A percentile compares a stretch with the other conserved stretches of the same genome.
These are phyloP conservation scores for Cotesia typhae DNA, from an alignment of 1,140 invertebrate genomes.

Conservation along the genomic window DNA sequence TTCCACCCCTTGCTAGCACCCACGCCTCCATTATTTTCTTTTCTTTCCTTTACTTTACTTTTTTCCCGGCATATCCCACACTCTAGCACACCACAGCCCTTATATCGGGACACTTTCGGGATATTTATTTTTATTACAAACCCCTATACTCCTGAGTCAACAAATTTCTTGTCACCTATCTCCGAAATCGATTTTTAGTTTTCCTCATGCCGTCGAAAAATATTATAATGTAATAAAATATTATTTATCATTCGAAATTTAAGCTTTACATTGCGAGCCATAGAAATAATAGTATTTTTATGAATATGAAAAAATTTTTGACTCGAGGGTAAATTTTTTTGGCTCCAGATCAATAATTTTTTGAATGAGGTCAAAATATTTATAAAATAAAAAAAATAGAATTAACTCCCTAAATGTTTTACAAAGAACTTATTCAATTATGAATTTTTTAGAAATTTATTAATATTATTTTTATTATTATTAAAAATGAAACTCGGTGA, in stretches of 20 bases:
- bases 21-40: too few species aligned
- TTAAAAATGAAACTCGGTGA: neutral
- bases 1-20: neutral
- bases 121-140: slow-evolving; percentile 58
- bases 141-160: slow-evolving; percentile 52
- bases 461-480: too few species aligned
- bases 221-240: slow-evolving; percentile 42
- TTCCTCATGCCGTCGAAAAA: slow-evolving; percentile 29
- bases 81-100: slow-evolving; percentile 37
- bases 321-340: too few species aligned
- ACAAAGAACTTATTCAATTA: too few species aligned
- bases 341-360: too few species aligned
- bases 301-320: too few species aligned
- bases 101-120: slow-evolving; percentile 32
- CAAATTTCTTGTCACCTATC: slow-evolving; percentile 51
- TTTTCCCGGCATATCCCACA: slow-evolving; percentile 40
- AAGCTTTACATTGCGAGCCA: too few species aligned
- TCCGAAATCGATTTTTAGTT: slow-evolving; percentile 44
- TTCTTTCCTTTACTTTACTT: neutral
- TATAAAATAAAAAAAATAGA: too few species aligned
- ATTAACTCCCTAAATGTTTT: too few species aligned
- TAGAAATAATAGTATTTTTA: too few species aligned
- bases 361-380: too few species aligned
- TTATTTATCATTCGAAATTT: slow-evolving; percentile 3
- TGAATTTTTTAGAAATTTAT: too few species aligned